Base-by-base conservation (phyloP, 2,113 vertebrate genomes). In the Platysternon megacephalum region DNA sequence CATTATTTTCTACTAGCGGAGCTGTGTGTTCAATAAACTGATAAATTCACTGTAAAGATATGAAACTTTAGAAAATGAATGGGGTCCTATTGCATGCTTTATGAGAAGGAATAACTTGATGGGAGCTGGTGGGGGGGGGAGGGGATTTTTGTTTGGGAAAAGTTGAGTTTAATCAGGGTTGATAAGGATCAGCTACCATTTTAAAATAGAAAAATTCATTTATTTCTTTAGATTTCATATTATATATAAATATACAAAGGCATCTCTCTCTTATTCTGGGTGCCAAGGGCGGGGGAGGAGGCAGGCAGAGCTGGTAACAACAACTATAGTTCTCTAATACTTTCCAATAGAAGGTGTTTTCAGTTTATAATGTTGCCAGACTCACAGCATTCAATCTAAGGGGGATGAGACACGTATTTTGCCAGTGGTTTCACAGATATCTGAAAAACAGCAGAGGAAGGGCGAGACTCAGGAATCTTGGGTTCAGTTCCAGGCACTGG, bases 181-280 rank as follows among this genome's bases (percentile, higher is more conserved):
- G 3, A 39, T 28, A 89, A 48, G 85, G 19, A 88, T 17, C 0
- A 88, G 44, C 79, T 61, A 3, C 82, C 7, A 58, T 51, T 74
- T 32, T 81, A 22, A 72, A 72, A 72, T 39, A 72, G 68, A 79
- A 80, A 76, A 68, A 4, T 51, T 58, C 56, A 72, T 39, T 8
- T 12, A 39, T 39, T 39, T 72, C 19, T 39, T 72, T 22, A 49
- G 46, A 1, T 79, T 24, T 74, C 49, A 44, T 0, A 0, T 82
- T 87, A 82, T 46, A 82, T 76, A 52, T 44, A 16, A 1, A 1
- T 28, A 51, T 79, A 90, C 0, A 0, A 55, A 72, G n/a, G 17
- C 28, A 39, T 44, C 44, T 48, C 46, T 65, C 79, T 76, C 61
- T 35, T 68, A 19, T 11, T 11, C 13, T 61, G 29, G 28, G 13